Base-by-base conservation (phyloP, 2,113 vertebrate genomes). In the Naja naja region DNA sequence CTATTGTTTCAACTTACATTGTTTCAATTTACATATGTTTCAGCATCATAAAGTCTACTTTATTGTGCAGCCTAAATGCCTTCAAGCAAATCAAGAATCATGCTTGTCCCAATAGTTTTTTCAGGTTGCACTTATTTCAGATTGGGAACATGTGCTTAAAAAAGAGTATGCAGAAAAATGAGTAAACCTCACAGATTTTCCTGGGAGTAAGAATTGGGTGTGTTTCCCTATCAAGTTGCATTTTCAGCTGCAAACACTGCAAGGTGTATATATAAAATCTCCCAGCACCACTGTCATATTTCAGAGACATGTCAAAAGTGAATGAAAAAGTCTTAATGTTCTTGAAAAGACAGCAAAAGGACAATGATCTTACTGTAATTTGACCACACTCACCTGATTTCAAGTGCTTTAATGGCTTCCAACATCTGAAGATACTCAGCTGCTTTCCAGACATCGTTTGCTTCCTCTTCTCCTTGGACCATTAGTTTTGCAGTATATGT, bases 341-440 rank as follows among this genome's bases (percentile, higher is more conserved):
- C 45, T 5, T 88, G 85, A 25, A 43, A 88, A 53, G 22, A n/a
- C 14, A 91, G 25, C 16, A 9, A 88, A 49, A 52, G 20, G n/a
- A 64, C 43, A 69, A n/a, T 4, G 16, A 91, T n/a, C 55, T 39
- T n/a, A 20, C 6, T 20, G 43, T 69, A 49, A 43, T 88, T 34
- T 45, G 30, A 54, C n/a, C 89, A 89, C 11, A 54, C 64, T 96
- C 97, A 98, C 98, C 98, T 98, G 95, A 98, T 98, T 97, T 98
- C 98, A 55, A 99, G 98, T 18, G 99, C 99, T 97, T 99, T 99
- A 95, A 99, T 99, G 0, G 99, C 99, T 97, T 99, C 99, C 91
- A 99, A 96, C 99, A 99, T 99, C 95, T 99, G 99, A 64, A 99
- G 98, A 95, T 99, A 99, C 90, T 99, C 99, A 2, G 99, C 99